Percentiles rank a stretch among this genome's conserved stretches.
Evolutionary conservation across 2,888 invertebrate genomes (phyloP).

Genomic region (Chrysomela aeneicollis): DNA sequence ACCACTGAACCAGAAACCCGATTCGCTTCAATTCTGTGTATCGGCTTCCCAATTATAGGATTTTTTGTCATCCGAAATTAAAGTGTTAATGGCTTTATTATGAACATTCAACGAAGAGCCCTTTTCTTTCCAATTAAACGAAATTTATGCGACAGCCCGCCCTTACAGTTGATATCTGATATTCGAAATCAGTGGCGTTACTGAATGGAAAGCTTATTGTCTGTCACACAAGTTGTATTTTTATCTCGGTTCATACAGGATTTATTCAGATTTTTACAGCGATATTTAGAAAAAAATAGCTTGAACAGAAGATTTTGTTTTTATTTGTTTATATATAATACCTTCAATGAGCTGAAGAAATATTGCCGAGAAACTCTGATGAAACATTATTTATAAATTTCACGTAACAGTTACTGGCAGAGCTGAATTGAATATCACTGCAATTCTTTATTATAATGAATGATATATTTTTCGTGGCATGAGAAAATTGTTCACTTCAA

Average conservation of each 20-base stretch:
- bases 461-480: too few relatives aligned
- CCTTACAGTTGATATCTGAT: constrained; percentile 21
- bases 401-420: too few relatives aligned
- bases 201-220: constrained; percentile 22
- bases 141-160: constrained; percentile 22
- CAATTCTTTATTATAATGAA: too few relatives aligned
- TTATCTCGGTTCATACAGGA: not conserved
- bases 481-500: too few relatives aligned
- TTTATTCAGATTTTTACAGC: too few relatives aligned
- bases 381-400: too few relatives aligned
- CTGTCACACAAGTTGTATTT: constrained; percentile 19
- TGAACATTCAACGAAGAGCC: constrained; percentile 30
- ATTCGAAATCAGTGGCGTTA: constrained; percentile 22
- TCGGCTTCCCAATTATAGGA: constrained; percentile 25
- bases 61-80: constrained; percentile 34
- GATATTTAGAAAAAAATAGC: too few relatives aligned
- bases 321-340: too few relatives aligned
- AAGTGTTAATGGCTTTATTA: constrained; percentile 44
- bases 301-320: too few relatives aligned
- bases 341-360: too few relatives aligned
- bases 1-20: constrained; percentile 13
- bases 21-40: constrained; percentile 10
- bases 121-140: constrained; percentile 29
- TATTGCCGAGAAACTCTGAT: too few relatives aligned
- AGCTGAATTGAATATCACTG: too few relatives aligned